phyloP scores from a whole-genome alignment of 64 coral and sea anemone species.

The Dendronephthya gigantea region DNA sequence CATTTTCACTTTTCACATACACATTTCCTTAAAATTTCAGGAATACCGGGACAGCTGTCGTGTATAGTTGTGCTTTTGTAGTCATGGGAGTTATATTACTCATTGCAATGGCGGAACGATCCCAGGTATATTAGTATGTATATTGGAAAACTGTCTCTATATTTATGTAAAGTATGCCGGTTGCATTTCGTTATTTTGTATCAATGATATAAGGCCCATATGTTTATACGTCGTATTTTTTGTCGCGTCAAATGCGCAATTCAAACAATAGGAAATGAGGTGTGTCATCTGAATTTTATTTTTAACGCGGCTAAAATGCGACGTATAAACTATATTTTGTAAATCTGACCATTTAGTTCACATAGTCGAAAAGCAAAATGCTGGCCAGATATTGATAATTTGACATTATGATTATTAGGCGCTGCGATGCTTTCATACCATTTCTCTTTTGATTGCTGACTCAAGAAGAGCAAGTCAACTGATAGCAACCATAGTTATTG shows the following conservation, averaged over 20 bases:
- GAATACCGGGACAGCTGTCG: not conserved
- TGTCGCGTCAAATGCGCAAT: too few relatives aligned
- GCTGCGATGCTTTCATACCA: not conserved
- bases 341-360: too few relatives aligned
- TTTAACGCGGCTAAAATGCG: too few relatives aligned
- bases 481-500: not conserved
- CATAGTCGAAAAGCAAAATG: too few relatives aligned
- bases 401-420: not conserved
- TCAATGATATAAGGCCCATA: too few relatives aligned
- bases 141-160: not conserved
- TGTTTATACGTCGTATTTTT: too few relatives aligned
- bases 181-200: too few relatives aligned
- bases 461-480: not conserved
- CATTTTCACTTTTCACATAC: too few relatives aligned
- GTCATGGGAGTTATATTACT: not conserved
- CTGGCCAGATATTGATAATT: not conserved
- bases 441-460: not conserved
- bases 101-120: not conserved
- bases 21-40: not conserved
- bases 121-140: not conserved
- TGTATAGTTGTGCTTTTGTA: not conserved
- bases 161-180: not conserved
- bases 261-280: too few relatives aligned
- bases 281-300: too few relatives aligned
- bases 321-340: too few relatives aligned